These are phyloP conservation scores for Morpho deidamia DNA, from an alignment of 2,888 invertebrate species.

Conservation along the genomic window DNA sequence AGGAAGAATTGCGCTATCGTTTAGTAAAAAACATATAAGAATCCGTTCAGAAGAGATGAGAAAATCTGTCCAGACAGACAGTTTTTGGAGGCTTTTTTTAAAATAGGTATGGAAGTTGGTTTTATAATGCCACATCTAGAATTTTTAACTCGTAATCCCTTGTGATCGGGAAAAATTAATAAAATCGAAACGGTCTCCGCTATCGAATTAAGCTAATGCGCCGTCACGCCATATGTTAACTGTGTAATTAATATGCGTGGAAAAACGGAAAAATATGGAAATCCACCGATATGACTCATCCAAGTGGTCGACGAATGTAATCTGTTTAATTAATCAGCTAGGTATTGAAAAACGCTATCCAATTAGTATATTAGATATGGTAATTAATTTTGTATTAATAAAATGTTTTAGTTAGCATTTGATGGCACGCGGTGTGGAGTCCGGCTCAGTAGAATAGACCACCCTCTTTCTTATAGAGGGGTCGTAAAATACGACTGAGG, in stretches of 20 bases:
- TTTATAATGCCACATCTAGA: constrained; percentile 24
- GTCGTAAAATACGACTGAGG: no score
- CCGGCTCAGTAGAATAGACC: no score
- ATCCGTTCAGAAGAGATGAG: no score
- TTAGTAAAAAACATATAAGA: no score
- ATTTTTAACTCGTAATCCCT: constrained; percentile 15
- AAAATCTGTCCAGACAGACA: no score
- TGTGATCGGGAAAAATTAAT: constrained; percentile 51
- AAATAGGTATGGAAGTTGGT: no score
- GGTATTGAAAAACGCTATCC: constrained; percentile 7
- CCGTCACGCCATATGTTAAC: constrained; percentile 43
- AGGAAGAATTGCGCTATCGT: no score
- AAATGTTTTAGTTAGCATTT: no score
- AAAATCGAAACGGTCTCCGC: constrained; percentile 54
- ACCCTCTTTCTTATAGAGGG: no score
- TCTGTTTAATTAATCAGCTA: constrained; percentile 22
- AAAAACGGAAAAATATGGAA: constrained; percentile 44
- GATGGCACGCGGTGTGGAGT: no score
- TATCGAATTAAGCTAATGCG: constrained; percentile 68
- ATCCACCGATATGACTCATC: constrained; percentile 26
- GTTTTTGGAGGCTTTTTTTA: no score
- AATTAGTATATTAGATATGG: constrained; percentile 18
- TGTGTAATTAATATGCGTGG: constrained; percentile 55
- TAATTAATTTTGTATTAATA: constrained; percentile 12
- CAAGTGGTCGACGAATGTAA: constrained; percentile 20